phyloP scores from a whole-genome alignment of 1,140 invertebrate genomes.

The Aleiodes sp. region DNA sequence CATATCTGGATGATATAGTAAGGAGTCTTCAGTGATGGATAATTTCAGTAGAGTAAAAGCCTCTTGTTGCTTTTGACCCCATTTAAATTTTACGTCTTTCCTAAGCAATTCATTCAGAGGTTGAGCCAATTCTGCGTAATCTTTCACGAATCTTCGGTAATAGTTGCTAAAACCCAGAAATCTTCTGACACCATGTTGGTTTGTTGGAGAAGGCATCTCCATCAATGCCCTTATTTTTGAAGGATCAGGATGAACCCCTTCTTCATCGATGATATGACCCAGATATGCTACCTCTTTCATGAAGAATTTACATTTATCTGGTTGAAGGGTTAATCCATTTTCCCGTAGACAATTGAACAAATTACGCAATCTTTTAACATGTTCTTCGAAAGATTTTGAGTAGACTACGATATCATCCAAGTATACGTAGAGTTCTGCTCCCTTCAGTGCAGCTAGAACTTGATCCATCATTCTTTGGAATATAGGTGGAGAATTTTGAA shows the following conservation, averaged over 20 bases:
- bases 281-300: slow-evolving; percentile 46
- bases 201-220: slow-evolving; percentile 47
- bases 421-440: too few species aligned
- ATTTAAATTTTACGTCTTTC: not conserved
- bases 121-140: slow-evolving; percentile 31
- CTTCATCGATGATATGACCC: slow-evolving; percentile 48
- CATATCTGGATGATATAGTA: slow-evolving; percentile 48
- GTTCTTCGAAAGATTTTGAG: too few species aligned
- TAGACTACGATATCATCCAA: too few species aligned
- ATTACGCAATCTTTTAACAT: slow-evolving; percentile 39
- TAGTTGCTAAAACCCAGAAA: slow-evolving; percentile 56
- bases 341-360: slow-evolving; percentile 43
- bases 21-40: slow-evolving; percentile 11
- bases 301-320: slow-evolving; percentile 48
- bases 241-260: slow-evolving; percentile 50
- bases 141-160: slow-evolving; percentile 42
- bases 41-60: not conserved
- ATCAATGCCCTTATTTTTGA: slow-evolving; percentile 54
- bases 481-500: too few species aligned
- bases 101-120: slow-evolving; percentile 36
- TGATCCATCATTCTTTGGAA: too few species aligned
- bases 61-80: slow-evolving; percentile 22
- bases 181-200: slow-evolving; percentile 46
- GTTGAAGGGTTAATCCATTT: slow-evolving; percentile 50
- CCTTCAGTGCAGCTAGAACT: too few species aligned